phyloP scores from a whole-genome alignment of 2,888 invertebrate species.

The Odontothrips loti region DNA sequence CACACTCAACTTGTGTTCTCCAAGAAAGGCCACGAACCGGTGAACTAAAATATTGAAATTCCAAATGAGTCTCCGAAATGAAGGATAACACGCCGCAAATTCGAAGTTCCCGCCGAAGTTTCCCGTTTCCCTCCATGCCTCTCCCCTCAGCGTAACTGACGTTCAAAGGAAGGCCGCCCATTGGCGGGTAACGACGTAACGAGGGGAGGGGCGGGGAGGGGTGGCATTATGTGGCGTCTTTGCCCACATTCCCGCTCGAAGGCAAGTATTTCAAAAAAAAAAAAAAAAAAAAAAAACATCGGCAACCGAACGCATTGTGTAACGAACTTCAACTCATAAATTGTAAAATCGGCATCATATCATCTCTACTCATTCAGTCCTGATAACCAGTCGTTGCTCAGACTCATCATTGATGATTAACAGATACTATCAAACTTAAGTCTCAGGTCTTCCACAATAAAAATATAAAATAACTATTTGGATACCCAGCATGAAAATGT shows the following conservation, averaged over 20 bases:
- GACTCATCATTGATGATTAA: no score
- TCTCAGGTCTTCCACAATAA: no score
- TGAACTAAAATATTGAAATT: not conserved
- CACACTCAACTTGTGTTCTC: no score
- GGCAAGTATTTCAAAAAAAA: no score
- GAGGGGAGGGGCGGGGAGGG: not conserved
- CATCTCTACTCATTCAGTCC: no score
- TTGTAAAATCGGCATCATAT: not conserved
- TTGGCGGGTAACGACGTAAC: not conserved
- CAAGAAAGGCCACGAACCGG: no score
- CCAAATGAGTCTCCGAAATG: not conserved
- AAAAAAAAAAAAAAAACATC: no score
- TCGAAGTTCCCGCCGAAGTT: not conserved
- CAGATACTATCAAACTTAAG: no score
- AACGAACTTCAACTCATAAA: slow-evolving; percentile 14
- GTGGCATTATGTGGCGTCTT: not conserved
- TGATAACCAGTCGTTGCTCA: no score
- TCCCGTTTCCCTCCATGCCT: no score
- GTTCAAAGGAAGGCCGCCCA: slow-evolving; percentile 31
- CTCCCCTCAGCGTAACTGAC: not conserved
- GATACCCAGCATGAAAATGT: no score
- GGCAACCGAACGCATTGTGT: slow-evolving; percentile 16
- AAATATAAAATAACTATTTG: no score
- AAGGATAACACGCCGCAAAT: not conserved
- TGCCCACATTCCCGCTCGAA: not conserved